Conservation (phyloP, 2,113 vertebrate species). For the Tetrax tetrax region DNA sequence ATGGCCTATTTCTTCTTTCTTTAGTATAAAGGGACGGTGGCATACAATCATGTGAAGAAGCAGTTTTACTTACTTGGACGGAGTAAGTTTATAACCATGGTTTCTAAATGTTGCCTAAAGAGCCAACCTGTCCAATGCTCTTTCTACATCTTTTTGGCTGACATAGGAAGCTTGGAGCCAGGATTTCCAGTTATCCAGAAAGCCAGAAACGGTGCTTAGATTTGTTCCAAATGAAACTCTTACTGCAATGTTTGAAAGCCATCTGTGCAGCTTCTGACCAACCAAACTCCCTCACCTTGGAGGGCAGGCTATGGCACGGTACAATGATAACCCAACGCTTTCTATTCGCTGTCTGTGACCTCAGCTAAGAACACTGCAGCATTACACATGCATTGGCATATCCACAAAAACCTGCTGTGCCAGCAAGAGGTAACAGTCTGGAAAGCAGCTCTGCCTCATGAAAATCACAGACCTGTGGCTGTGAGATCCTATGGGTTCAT, state of each 20-base stretch:
- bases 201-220: not conserved
- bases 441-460: not conserved
- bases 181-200: not conserved
- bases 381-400: not conserved
- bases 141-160: not conserved
- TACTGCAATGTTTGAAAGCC: not conserved
- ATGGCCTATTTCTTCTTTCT: not conserved
- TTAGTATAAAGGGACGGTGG: not conserved
- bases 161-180: not conserved
- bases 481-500: not conserved
- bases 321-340: not conserved
- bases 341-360: slow-evolving; percentile 1
- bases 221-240: not conserved
- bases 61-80: not conserved
- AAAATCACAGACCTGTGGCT: not conserved
- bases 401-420: not conserved
- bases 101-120: not conserved
- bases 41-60: not conserved
- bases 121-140: not conserved
- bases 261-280: not conserved
- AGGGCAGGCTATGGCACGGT: not conserved
- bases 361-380: not conserved
- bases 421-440: not conserved
- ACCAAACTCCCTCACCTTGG: not conserved
- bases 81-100: not conserved